Conservation (phyloP, 2,797 vertebrate species). For the Karalla daura region DNA sequence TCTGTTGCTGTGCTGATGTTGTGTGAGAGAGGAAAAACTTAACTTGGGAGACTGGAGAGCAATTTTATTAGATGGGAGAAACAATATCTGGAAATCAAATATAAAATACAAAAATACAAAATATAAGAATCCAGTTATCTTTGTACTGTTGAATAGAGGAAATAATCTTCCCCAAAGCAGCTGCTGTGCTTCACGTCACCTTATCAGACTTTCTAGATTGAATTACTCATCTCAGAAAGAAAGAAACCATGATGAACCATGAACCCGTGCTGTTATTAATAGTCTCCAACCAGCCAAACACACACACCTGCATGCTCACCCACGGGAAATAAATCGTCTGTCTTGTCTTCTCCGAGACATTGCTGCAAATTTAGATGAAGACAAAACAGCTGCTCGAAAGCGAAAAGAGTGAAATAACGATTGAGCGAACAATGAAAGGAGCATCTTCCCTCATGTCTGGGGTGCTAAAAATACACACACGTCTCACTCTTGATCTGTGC, state of each 20-base stretch:
- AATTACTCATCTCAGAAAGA: constrained; percentile 2
- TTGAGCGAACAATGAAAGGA: constrained; percentile 11
- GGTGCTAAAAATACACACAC: constrained; percentile 22
- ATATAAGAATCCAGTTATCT: background rate
- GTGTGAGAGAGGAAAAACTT: background rate
- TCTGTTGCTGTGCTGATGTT: background rate
- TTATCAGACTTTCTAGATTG: background rate
- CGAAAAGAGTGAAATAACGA: constrained; percentile 33
- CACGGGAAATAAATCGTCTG: background rate
- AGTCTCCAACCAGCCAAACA: background rate
- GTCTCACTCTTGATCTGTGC: constrained; percentile 48
- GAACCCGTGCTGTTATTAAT: constrained; percentile 18
- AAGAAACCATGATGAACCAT: constrained; percentile 9
- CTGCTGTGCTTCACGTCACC: constrained; percentile 1
- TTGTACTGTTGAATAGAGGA: background rate
- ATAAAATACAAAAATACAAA: constrained; percentile 15
- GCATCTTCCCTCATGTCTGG: background rate
- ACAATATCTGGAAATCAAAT: background rate
- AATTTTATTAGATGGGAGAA: background rate
- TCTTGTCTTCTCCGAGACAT: constrained; percentile 9
- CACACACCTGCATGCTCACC: constrained; percentile 8
- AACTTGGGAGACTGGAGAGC: background rate
- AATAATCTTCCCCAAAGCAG: background rate
- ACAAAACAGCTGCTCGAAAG: constrained; percentile 43
- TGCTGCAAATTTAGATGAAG: constrained; percentile 32